Evolutionary conservation across 2,113 vertebrate species (phyloP), one percentile per base, ranked within the genome.

Genomic region (Megalops atlanticus): DNA sequence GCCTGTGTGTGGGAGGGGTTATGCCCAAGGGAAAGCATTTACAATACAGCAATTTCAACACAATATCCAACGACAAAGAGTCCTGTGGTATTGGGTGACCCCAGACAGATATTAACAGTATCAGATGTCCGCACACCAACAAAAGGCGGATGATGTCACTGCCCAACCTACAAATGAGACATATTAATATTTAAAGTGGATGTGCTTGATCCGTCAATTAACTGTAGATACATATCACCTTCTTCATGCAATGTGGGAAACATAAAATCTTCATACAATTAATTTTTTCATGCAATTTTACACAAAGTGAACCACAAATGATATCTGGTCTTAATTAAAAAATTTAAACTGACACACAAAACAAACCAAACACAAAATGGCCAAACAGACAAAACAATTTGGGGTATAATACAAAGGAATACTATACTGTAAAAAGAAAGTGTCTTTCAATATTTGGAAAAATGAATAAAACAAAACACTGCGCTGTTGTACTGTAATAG

Each of bases 121-220:
- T 94, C 92, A 86, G 81, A 89, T 95, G 88, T 90, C 92, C 89
- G 75, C 43, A 75, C 82, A 68, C 64, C 80, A 64, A 93, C 92
- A 94, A 94, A 93, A 88, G 89, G 82, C 84, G 79, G 80, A 83
- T 92, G 92, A 92, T 92, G 89, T 89, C 92, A 92, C 85, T 84
- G 83, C 87, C 71, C 18, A 49, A 76, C 79, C 43, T 27, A 93
- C 94, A 93, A 95, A 94, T 91, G 82, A 92, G 86, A 2, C 79
- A 49, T 83, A 82, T 95, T 90, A 94, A 95, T 94, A 90, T 93
- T 95, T 93, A 85, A 94, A 87, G 88, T 87, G 49, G 77, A 73
- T 72, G 83, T 85, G 81, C 47, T 82, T 79, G 84, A 85, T 85
- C 79, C 64, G 88, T 85, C 89, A 94, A 88, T 93, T 91, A 91